phyloP scores from a whole-genome alignment of 2,113 vertebrate genomes.

The Leptodactylus fuscus region DNA sequence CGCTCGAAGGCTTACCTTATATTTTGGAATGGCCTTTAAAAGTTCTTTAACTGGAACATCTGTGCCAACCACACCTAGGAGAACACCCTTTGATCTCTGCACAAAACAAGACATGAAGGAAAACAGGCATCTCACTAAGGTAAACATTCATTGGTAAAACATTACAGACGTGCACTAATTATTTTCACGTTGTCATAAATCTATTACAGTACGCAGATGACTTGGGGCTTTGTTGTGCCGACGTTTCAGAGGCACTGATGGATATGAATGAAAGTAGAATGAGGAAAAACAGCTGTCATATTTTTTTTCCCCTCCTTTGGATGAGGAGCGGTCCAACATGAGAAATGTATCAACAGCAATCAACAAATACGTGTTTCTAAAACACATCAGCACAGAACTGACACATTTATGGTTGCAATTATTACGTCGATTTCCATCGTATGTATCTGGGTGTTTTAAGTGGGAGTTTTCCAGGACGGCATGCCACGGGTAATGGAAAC shows the following conservation, averaged over 20 bases:
- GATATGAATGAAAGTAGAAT: conserved; percentile 43
- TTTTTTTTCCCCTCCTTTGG: conserved; percentile 36
- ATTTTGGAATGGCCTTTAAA: conserved; percentile 95
- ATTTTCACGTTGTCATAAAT: conserved; percentile 60
- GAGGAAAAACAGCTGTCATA: conserved; percentile 57
- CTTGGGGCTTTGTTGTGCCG: conserved; percentile 52
- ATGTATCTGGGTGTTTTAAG: conserved; percentile 21
- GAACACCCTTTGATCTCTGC: conserved; percentile 92
- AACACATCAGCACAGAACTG: conserved; percentile 28
- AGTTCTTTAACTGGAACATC: conserved; percentile 97
- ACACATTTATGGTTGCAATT: conserved; percentile 48
- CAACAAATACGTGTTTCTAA: conserved; percentile 48
- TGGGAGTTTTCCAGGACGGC: too few species aligned
- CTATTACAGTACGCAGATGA: conserved; percentile 32
- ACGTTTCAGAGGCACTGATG: conserved; percentile 48
- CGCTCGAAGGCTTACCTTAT: conserved; percentile 83
- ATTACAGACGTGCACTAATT: conserved; percentile 43
- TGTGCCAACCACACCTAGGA: conserved; percentile 96
- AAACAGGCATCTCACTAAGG: conserved; percentile 57
- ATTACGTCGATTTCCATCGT: conserved; percentile 3
- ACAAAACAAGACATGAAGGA: conserved; percentile 64
- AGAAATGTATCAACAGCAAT: conserved; percentile 54
- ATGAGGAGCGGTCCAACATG: conserved; percentile 25
- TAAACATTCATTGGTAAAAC: conserved; percentile 45
- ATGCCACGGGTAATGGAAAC: neutral